Percentiles rank a stretch among this genome's conserved stretches.
Conservation (phyloP, 2,113 vertebrate genomes). For the Anarhynchus alexandrinus region DNA sequence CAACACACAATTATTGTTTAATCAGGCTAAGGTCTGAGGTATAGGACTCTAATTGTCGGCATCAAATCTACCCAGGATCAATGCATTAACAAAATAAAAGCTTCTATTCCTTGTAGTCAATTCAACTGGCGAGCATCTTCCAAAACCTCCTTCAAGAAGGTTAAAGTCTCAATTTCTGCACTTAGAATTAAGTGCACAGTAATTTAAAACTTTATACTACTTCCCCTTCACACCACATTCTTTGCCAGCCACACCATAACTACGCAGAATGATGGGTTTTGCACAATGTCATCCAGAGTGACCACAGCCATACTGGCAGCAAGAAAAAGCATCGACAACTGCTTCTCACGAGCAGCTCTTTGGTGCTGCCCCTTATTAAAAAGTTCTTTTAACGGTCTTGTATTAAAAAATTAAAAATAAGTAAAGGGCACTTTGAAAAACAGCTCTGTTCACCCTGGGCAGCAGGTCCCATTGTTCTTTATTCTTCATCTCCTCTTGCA, state of each 20-base stretch:
- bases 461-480: constrained; percentile 97
- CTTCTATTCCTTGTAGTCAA: constrained; percentile 17
- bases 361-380: background rate
- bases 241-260: background rate
- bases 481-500: constrained; percentile 99
- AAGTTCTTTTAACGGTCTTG: background rate
- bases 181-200: background rate
- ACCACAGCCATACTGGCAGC: background rate
- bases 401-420: background rate
- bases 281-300: background rate
- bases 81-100: constrained; percentile 22
- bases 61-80: background rate
- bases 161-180: background rate
- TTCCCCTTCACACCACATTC: background rate
- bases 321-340: background rate
- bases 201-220: background rate
- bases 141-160: constrained; percentile 22
- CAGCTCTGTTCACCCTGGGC: constrained; percentile 83
- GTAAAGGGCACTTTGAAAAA: constrained; percentile 7
- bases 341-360: background rate
- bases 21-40: background rate
- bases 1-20: background rate
- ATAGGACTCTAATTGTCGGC: background rate
- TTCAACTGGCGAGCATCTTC: background rate
- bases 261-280: background rate